Base-by-base conservation (phyloP, 2,888 invertebrate species). In the Chloromyia formosa region DNA sequence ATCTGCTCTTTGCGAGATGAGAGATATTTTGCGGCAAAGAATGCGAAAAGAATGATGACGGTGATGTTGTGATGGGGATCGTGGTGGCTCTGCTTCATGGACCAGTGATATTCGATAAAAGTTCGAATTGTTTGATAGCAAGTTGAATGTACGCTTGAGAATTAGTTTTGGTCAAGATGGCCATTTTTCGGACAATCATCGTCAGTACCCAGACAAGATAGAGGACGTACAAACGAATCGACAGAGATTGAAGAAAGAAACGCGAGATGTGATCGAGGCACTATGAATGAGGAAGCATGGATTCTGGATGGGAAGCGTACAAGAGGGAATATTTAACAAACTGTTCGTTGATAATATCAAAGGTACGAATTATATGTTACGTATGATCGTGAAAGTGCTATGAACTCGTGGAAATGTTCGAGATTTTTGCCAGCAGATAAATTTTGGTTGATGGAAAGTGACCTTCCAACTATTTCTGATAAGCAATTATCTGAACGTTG, bases 121-220 rank as follows among this genome's bases (percentile, higher is more conserved):
- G 14, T 27, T 27, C 16, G 20, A 61, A 61, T 61, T 61, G 61
- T 61, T 27, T n/a, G 61, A n/a, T 20, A 27, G 49, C 20, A 27
- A 61, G 61, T 61, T 61, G 61, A 61, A 61, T 61, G 61, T 61
- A 61, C 61, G 27, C n/a, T 61, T 61, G 14, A 61, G 61, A 61
- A 61, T 61, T 23, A 22, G 20, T 61, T 61, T 61, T 61, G 27
- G 61, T 14, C 35, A 14, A 27, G 61, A 61, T 61, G 61, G 12
- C 20, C 16, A 61, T 23, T 61, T 61, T 61, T 23, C 61, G 61
- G 35, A 20, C 61, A 61, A 27, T 49, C 49, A 49, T 49, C 14
- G 49, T n/a, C 12, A 49, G 10, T 49, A 49, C 16, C 49, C 14
- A n/a, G 49, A 49, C 16, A n/a, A n/a, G 16, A 49, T 49, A 49